phyloP scores from a whole-genome alignment of 2,113 vertebrate species.

The Turnix velox region DNA sequence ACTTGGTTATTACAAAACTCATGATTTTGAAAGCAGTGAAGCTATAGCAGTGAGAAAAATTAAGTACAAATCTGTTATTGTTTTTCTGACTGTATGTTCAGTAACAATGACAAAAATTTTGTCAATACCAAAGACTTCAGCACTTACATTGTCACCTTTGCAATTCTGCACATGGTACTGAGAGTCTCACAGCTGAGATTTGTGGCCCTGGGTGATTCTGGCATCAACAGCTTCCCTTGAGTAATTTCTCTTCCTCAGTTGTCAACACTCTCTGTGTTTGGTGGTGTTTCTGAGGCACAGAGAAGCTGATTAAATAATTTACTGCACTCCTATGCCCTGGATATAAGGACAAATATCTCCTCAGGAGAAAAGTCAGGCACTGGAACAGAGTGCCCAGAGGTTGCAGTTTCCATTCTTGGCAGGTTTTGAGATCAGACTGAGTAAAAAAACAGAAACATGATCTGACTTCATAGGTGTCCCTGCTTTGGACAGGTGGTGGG shows the following conservation, averaged over 20 bases:
- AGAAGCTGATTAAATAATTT: neutral
- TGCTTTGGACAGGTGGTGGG: neutral
- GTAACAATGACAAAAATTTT: neutral
- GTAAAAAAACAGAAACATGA: neutral
- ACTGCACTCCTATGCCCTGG: neutral
- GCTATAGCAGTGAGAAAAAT: neutral
- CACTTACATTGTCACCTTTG: neutral
- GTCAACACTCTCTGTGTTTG: neutral
- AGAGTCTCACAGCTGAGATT: neutral
- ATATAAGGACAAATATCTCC: neutral
- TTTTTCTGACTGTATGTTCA: neutral
- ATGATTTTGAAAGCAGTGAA: neutral
- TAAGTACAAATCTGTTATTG: neutral
- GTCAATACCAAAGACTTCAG: neutral
- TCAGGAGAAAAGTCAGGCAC: neutral
- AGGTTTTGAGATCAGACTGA: neutral
- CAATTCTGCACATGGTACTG: neutral
- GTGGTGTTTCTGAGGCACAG: neutral
- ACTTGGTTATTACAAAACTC: neutral
- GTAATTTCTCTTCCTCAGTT: neutral
- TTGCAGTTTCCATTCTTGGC: neutral
- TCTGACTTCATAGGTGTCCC: neutral
- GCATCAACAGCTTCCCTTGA: neutral
- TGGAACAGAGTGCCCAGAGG: neutral
- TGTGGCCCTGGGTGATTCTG: neutral